These are phyloP conservation scores for Tetrax tetrax DNA, from an alignment of 2,113 vertebrate genomes.

Conservation along the genomic window DNA sequence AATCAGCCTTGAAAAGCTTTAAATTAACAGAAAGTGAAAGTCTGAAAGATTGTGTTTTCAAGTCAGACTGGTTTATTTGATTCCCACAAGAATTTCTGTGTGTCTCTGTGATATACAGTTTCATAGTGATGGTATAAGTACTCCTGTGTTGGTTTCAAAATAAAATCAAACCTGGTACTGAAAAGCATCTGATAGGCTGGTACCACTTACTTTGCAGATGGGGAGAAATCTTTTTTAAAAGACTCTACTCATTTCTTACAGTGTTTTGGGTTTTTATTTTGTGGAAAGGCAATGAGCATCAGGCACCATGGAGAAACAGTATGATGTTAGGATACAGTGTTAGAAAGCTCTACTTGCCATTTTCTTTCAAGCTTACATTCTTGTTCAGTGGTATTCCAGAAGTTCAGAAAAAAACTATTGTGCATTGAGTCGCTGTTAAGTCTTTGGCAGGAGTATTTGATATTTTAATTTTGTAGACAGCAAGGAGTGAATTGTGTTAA, in stretches of 20 bases:
- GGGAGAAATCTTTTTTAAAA: neutral
- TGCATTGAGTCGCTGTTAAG: neutral
- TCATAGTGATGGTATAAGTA: neutral
- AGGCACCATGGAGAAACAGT: neutral
- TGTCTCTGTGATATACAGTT: neutral
- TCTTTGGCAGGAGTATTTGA: neutral
- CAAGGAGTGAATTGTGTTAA: neutral
- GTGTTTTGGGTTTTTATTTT: neutral
- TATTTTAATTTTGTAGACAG: neutral
- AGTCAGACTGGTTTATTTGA: neutral
- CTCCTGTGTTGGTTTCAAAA: neutral
- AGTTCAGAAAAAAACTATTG: neutral
- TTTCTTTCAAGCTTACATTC: neutral
- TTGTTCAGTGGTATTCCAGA: neutral
- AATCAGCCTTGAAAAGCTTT: conserved; percentile 7
- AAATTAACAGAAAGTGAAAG: conserved; percentile 15
- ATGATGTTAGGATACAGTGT: neutral
- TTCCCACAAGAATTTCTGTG: neutral
- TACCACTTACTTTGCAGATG: neutral
- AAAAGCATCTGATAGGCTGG: neutral
- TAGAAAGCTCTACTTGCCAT: neutral
- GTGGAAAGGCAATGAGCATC: neutral
- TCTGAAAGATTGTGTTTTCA: conserved; percentile 5
- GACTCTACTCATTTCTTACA: neutral
- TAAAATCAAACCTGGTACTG: neutral